Percentiles rank a stretch among this genome's conserved stretches.
phyloP scores from a whole-genome alignment of 1,140 invertebrate species.

The Antheraea pernyi region DNA sequence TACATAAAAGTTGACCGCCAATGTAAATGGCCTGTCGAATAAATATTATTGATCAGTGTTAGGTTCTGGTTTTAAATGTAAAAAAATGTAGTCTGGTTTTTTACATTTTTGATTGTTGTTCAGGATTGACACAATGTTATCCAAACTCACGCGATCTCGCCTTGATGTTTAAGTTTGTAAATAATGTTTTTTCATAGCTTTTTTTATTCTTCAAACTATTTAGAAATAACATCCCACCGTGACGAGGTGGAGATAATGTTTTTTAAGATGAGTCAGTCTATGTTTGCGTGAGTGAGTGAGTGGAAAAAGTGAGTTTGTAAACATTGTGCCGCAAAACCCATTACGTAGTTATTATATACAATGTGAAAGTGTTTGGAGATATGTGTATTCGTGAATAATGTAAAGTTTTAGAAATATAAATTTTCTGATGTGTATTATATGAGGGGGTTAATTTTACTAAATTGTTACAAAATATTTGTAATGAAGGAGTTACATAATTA shows the following conservation, averaged over 20 bases:
- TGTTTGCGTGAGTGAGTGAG: background rate
- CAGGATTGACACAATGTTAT: conserved; percentile 1
- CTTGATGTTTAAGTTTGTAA: conserved; percentile 6
- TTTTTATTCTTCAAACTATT: conserved; percentile 2
- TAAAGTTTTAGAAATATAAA: conserved; percentile 26
- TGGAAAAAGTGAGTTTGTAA: conserved; percentile 18
- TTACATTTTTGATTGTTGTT: background rate
- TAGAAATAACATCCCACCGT: background rate
- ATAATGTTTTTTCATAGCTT: conserved; percentile 6
- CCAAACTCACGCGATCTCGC: conserved; percentile 9
- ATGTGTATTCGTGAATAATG: conserved; percentile 29
- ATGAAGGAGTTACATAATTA: conserved; percentile 36
- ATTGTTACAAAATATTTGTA: conserved; percentile 32
- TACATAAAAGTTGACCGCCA: conserved; percentile 8
- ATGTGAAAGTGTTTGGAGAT: conserved; percentile 9
- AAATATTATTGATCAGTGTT: background rate
- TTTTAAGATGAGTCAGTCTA: background rate
- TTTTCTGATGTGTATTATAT: conserved; percentile 31
- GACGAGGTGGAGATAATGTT: background rate
- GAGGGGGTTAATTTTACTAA: conserved; percentile 30
- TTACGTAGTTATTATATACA: conserved; percentile 19
- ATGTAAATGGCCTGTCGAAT: conserved; percentile 18
- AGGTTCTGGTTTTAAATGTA: no score
- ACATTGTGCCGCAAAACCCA: conserved; percentile 23
- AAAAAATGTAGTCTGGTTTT: background rate